Evolutionary conservation across 2,888 invertebrate genomes (phyloP).

Genomic region (Axea sp.): DNA sequence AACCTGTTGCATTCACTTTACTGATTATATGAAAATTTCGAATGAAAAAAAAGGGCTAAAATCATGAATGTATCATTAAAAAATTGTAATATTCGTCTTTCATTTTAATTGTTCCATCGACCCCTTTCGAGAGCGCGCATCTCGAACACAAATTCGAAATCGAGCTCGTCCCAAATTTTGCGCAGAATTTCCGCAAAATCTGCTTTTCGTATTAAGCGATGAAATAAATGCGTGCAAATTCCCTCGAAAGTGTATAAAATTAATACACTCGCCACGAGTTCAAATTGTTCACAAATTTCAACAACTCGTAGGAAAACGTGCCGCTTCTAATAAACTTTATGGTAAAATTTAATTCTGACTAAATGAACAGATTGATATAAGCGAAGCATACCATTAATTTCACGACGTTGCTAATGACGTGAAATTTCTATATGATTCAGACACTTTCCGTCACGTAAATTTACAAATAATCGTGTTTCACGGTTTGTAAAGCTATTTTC

Average conservation of each 20-base stretch:
- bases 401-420: neutral
- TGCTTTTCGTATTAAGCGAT: constrained; percentile 35
- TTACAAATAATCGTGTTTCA: constrained; percentile 12
- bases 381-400: too few relatives aligned
- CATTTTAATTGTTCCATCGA: constrained; percentile 21
- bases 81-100: too few relatives aligned
- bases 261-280: constrained; percentile 8
- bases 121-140: constrained; percentile 12
- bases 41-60: too few relatives aligned
- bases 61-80: neutral
- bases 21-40: too few relatives aligned
- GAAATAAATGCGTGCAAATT: constrained; percentile 39
- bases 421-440: too few relatives aligned
- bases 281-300: constrained; percentile 20
- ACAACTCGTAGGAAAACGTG: neutral
- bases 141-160: constrained; percentile 32
- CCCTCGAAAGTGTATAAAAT: constrained; percentile 33
- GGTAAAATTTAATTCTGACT: too few relatives aligned
- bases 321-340: too few relatives aligned
- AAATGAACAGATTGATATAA: too few relatives aligned
- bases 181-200: constrained; percentile 34
- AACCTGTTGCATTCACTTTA: too few relatives aligned
- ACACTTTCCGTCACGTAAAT: too few relatives aligned
- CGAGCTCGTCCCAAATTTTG: constrained; percentile 31
- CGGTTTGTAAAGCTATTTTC: constrained; percentile 41